Evolutionary conservation across 2,113 vertebrate genomes (phyloP), one percentile per base, ranked within the genome.

Genomic region (Malurus alboscapulatus): DNA sequence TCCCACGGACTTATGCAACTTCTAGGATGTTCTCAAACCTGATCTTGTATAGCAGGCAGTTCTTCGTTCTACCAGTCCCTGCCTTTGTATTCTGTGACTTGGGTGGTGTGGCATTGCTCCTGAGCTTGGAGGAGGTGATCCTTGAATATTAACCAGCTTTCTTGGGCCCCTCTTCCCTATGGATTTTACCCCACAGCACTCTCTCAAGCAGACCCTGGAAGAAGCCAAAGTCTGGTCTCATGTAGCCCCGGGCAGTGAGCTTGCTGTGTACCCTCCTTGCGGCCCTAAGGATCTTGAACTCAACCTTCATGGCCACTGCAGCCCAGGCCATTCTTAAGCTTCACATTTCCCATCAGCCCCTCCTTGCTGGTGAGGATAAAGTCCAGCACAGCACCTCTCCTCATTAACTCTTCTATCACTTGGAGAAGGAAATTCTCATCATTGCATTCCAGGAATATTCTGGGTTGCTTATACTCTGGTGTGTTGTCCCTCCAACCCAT

Each of bases 241-340:
- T 72, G 50, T n/a, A 45, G 11, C 22, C 19, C 16, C 38, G 36
- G 36, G 6, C 19, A 38, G 16, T 29, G 18, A 84, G 5, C 14
- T 44, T 55, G 11, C 32, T 76, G 21, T 27, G 26, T 8, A 30
- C 4, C 27, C 7, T 21, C 21, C 42, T n/a, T 1, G 0, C 10
- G 26, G 22, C 7, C 13, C 30, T 48, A 53, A 59, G n/a, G 21
- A 59, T 32, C 20, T 48, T 66, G 38, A 73, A 34, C 12, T 66
- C 14, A 15, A 79, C 4, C 10, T 58, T 53, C 29, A 65, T 14
- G 14, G 14, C 53, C 38, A 26, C 29, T 53, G 18, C n/a, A 78
- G 20, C 12, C 29, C 29, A 47, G 14, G 9, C 25, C 66, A 10
- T 24, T 57, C 38, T 72, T 19, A 36, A 59, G 25, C 22, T 79